Evolutionary conservation across 2,797 vertebrate genomes (phyloP), one percentile per base, ranked within the genome.

Genomic region (Onychomys arenicola): DNA sequence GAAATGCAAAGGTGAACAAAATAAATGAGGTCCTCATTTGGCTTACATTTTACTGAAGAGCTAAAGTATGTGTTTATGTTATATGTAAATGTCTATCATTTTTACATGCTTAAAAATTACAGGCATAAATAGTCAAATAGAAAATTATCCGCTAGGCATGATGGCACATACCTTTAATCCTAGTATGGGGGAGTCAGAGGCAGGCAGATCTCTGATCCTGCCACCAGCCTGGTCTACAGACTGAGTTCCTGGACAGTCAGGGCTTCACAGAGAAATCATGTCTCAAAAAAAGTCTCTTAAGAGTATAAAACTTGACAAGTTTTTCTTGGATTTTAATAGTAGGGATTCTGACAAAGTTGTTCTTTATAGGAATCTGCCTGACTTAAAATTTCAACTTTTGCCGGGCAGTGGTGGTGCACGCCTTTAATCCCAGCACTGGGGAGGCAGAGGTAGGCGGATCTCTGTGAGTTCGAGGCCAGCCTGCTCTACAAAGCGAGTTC

Each of bases 261-360:
- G 43, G 43, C 61, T 52, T 34, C 49, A 34, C 32, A 80, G 49
- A 80, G 49, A 80, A 80, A 80, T 49, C 73, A 76, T 77, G 19
- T 73, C 67, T 40, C 40, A 5, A 65, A 65, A 55, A 55, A 55
- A 55, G 52, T 52, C 52, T 52, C 52, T 52, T 52, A 52, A 76
- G 49, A 91, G 21, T 77, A 52, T 67, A 86, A 94, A 82, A 90
- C 90, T 87, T n/a, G 17, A 73, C 75, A 6, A 59, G 19, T 90
- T 6, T 19, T 90, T 69, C 57, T 91, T 75, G 8, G 32, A 40
- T 91, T 96, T 81, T 92, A 83, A 90, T 46, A 93, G 29, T 77
- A 77, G 8, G 9, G 9, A 32, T 87, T 80, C 84, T 67, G 78
- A 14, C 75, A 90, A 49, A 89, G 69, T 61, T 52, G 40, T 34